phyloP scores from a whole-genome alignment of 2,888 invertebrate species.

The Acrocera orbiculus region DNA sequence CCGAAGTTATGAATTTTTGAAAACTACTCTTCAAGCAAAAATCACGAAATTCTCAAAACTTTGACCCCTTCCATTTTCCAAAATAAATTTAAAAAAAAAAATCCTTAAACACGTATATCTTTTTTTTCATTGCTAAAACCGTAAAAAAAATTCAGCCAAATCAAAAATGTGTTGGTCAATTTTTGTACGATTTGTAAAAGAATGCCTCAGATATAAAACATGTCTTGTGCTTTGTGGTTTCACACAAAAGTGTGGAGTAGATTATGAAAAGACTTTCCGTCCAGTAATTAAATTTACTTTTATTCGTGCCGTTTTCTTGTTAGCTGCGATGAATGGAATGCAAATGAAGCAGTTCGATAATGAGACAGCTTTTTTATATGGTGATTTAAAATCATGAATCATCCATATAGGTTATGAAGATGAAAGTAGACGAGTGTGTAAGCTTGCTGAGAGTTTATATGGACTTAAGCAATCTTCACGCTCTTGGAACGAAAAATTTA shows the following conservation, averaged over 20 bases:
- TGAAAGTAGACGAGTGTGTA: no score
- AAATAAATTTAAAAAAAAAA: no score
- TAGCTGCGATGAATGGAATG: constrained; percentile 6
- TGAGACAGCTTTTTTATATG: constrained; percentile 13
- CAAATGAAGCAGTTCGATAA: constrained; percentile 12
- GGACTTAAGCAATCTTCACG: constrained; percentile 14
- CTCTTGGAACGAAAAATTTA: neutral
- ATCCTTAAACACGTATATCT: no score
- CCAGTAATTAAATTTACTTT: constrained; percentile 17
- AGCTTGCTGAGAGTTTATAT: constrained; percentile 15
- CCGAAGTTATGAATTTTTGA: no score
- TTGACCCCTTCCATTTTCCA: no score
- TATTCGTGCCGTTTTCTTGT: constrained; percentile 13
- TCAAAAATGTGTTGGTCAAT: no score
- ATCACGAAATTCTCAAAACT: no score
- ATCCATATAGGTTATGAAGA: constrained; percentile 11
- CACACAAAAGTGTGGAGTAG: constrained; percentile 15
- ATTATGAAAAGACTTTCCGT: constrained; percentile 20
- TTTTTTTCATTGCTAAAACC: no score
- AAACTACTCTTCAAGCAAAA: no score
- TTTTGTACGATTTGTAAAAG: no score
- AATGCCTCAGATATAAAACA: no score
- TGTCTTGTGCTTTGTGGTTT: constrained; percentile 18
- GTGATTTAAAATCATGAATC: constrained; percentile 11
- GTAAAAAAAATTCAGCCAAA: no score